Conservation (phyloP, 2,797 vertebrate genomes). For the Arrhamphus sclerolepis region DNA sequence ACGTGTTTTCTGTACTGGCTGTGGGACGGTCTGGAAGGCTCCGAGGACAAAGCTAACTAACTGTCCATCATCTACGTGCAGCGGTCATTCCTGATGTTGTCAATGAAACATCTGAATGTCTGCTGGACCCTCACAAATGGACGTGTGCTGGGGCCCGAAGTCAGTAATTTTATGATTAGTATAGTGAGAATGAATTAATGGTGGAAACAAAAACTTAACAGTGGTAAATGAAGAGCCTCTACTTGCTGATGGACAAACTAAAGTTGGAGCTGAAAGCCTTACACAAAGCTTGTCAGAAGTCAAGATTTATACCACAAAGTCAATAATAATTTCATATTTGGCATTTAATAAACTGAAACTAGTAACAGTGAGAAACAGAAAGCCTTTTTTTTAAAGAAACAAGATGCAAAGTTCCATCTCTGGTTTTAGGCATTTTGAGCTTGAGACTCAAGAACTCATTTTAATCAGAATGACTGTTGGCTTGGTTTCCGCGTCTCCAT, state of each 20-base stretch:
- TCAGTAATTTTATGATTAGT: too few relatives aligned
- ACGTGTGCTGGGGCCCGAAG: too few relatives aligned
- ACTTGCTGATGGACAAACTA: not conserved
- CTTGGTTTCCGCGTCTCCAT: constrained; percentile 1
- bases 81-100: too few relatives aligned
- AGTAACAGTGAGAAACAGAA: not conserved
- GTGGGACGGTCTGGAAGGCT: too few relatives aligned
- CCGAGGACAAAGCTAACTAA: too few relatives aligned
- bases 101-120: too few relatives aligned
- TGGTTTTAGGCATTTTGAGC: not conserved
- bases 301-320: not conserved
- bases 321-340: not conserved
- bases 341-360: not conserved
- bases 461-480: not conserved
- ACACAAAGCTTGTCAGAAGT: not conserved
- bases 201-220: not conserved
- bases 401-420: too few relatives aligned
- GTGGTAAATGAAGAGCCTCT: not conserved
- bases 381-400: too few relatives aligned
- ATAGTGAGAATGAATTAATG: too few relatives aligned
- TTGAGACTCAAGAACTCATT: not conserved
- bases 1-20: too few relatives aligned
- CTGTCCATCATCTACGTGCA: too few relatives aligned
- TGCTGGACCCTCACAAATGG: too few relatives aligned
- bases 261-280: not conserved